phyloP scores from a whole-genome alignment of 1,140 invertebrate species.

The Euura lappo region DNA sequence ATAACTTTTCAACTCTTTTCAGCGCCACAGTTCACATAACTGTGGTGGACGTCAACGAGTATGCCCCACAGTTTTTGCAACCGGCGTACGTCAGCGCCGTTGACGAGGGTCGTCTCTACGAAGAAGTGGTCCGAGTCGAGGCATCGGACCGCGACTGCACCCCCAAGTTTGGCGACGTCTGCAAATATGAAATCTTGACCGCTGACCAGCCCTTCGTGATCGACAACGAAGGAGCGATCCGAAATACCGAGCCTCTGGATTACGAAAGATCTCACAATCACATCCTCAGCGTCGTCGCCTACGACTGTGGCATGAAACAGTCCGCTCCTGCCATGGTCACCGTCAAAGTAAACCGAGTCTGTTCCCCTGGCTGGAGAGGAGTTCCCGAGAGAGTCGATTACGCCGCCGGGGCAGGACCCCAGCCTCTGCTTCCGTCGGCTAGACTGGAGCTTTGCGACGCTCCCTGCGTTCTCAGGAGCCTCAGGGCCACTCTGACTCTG shows the following conservation, averaged over 20 bases:
- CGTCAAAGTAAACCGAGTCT: conserved; percentile 80
- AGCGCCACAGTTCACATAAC: conserved; percentile 93
- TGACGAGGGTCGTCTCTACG: conserved; percentile 89
- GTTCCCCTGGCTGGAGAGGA: conserved; percentile 68
- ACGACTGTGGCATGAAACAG: conserved; percentile 93
- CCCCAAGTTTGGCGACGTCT: conserved; percentile 90
- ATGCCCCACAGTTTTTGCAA: conserved; percentile 86
- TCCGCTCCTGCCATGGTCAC: conserved; percentile 92
- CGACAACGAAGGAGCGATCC: conserved; percentile 88
- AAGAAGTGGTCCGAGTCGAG: conserved; percentile 88
- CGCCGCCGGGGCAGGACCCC: conserved; percentile 80
- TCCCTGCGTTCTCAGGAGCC: conserved; percentile 70
- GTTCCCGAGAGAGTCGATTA: conserved; percentile 92
- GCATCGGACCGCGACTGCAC: conserved; percentile 92
- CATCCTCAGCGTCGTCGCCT: conserved; percentile 95
- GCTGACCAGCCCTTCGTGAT: conserved; percentile 90
- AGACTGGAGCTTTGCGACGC: conserved; percentile 88
- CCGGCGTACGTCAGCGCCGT: conserved; percentile 89
- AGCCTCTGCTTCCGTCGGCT: conserved; percentile 83
- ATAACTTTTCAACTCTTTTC: conserved; percentile 43
- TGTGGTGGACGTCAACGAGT: conserved; percentile 96
- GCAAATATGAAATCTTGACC: conserved; percentile 94
- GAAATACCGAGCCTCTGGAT: conserved; percentile 89
- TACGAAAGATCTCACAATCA: conserved; percentile 93
- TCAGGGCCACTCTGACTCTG: conserved; percentile 72